Percentiles rank a stretch among this genome's conserved stretches.
Evolutionary conservation across 1,140 invertebrate species (phyloP).

Genomic region (Adelges cooleyi): DNA sequence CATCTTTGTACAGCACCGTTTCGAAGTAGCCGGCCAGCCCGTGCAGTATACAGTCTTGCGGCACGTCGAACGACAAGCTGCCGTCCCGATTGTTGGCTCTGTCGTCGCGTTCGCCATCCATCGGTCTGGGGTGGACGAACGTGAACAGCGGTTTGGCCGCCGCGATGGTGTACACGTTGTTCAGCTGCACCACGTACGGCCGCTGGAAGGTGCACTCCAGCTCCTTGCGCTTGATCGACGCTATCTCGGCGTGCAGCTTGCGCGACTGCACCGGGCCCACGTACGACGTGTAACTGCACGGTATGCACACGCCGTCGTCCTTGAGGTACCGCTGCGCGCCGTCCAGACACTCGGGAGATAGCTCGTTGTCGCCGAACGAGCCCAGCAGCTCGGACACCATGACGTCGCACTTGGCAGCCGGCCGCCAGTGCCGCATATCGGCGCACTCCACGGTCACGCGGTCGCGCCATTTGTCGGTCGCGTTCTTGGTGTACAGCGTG

Average conservation of each 20-base stretch:
- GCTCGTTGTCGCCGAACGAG: slow-evolving; percentile 97
- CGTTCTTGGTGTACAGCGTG: slow-evolving; percentile 59
- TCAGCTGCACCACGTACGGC: slow-evolving; percentile 84
- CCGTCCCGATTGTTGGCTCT: slow-evolving; percentile 61
- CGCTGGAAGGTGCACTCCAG: slow-evolving; percentile 60
- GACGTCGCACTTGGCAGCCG: slow-evolving; percentile 79
- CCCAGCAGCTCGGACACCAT: slow-evolving; percentile 92
- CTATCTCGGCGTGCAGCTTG: slow-evolving; percentile 62
- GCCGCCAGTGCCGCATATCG: slow-evolving; percentile 83
- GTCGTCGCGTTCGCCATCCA: slow-evolving; percentile 41
- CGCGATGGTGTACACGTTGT: slow-evolving; percentile 77
- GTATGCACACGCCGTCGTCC: slow-evolving; percentile 85
- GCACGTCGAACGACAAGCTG: slow-evolving; percentile 54
- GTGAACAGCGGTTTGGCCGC: slow-evolving; percentile 68
- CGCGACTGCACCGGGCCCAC: slow-evolving; percentile 72
- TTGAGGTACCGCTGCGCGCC: slow-evolving; percentile 82
- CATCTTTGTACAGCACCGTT: slow-evolving; percentile 67
- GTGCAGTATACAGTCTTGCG: slow-evolving; percentile 68
- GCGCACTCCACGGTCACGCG: slow-evolving; percentile 61
- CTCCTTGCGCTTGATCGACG: slow-evolving; percentile 42
- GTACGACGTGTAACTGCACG: slow-evolving; percentile 79
- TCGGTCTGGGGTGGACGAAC: slow-evolving; percentile 84
- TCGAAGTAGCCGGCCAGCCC: slow-evolving; percentile 95
- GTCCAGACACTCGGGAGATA: slow-evolving; percentile 96
- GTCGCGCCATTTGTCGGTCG: slow-evolving; percentile 65